Percentiles rank a stretch among this genome's conserved stretches.
Evolutionary conservation across 2,113 vertebrate species (phyloP).

Genomic region (Pseudopipra pipra): DNA sequence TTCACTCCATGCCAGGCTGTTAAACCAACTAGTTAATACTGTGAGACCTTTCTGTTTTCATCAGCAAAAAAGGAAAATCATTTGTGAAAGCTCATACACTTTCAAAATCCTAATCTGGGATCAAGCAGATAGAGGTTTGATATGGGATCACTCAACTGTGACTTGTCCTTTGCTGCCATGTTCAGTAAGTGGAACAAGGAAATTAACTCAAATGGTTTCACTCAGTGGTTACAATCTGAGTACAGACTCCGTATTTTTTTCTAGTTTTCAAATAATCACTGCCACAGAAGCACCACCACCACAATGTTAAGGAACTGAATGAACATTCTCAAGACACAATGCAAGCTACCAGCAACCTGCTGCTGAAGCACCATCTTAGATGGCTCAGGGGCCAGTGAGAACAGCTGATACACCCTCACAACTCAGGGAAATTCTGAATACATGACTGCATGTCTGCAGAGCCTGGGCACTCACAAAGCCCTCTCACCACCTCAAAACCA

Average conservation of each 20-base stretch:
- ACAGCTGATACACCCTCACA: background rate
- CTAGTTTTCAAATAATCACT: background rate
- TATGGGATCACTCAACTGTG: background rate
- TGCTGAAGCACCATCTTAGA: background rate
- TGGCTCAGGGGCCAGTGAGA: background rate
- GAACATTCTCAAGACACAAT: background rate
- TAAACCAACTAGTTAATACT: background rate
- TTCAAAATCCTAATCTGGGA: background rate
- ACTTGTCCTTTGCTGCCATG: background rate
- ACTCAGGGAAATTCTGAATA: background rate
- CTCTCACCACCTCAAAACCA: background rate
- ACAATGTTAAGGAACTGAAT: background rate
- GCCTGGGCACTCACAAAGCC: background rate
- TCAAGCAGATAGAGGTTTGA: background rate
- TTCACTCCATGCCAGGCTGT: background rate
- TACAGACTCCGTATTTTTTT: background rate
- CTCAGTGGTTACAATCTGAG: background rate
- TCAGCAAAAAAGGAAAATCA: background rate
- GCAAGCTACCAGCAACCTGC: background rate
- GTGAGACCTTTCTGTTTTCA: background rate
- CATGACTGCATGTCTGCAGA: background rate
- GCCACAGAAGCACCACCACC: background rate
- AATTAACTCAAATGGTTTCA: background rate
- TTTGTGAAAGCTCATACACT: background rate
- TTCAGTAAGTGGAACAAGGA: background rate